phyloP scores from a whole-genome alignment of 2,888 invertebrate species.

The Leptopilina myrica region DNA sequence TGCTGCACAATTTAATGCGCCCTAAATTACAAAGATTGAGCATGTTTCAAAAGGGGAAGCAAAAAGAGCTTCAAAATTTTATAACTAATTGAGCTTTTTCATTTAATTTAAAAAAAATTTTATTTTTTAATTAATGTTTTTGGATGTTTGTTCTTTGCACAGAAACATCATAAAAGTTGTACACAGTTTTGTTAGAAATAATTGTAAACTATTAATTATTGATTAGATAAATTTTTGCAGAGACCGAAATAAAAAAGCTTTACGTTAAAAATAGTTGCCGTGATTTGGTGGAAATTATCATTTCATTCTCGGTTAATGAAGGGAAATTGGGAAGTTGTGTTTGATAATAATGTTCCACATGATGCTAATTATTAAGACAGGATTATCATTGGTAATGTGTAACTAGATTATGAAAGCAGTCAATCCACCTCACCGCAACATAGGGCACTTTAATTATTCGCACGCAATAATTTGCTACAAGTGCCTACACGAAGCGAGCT shows the following conservation, averaged over 20 bases:
- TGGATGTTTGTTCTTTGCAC: too few relatives aligned
- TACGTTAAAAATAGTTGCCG: too few relatives aligned
- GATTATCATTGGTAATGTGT: constrained; percentile 13
- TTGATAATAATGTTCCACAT: neutral
- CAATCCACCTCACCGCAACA: constrained; percentile 21
- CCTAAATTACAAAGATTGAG: constrained; percentile 5
- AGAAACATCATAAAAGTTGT: too few relatives aligned
- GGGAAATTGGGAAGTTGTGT: neutral
- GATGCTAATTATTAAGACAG: constrained; percentile 12
- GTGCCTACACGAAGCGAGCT: constrained; percentile 5
- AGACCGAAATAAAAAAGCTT: too few relatives aligned
- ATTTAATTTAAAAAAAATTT: too few relatives aligned
- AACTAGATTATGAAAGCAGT: constrained; percentile 19
- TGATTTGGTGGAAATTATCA: neutral
- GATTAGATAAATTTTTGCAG: too few relatives aligned
- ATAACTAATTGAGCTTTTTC: neutral
- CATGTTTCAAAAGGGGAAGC: neutral
- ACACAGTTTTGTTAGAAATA: too few relatives aligned
- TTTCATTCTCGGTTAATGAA: neutral
- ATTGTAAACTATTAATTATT: too few relatives aligned
- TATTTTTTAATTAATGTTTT: too few relatives aligned
- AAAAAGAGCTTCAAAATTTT: constrained; percentile 3
- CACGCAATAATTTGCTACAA: constrained; percentile 22
- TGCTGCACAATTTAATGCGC: constrained; percentile 14
- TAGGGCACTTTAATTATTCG: constrained; percentile 29